A percentile compares a stretch with the other conserved stretches of the same genome.
phyloP scores from a whole-genome alignment of 2,113 vertebrate genomes.

The Mus musculus region GRCm39 chr13:16026001-16026500 shows the following conservation, averaged over 20 bases:
- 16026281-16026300: background rate
- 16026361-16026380: background rate
- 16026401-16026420: background rate
- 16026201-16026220: background rate
- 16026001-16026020: background rate
- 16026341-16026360: background rate
- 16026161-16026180: background rate
- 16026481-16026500: background rate
- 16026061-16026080: background rate
- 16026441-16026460: background rate
- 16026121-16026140: background rate
- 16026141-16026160: background rate
- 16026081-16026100: background rate
- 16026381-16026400: background rate
- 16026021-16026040: background rate
- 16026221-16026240: background rate
- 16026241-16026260: background rate
- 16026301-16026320: accelerated
- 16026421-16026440: background rate
- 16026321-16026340: background rate
- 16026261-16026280: background rate
- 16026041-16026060: background rate
- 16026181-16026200: background rate
- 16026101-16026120: background rate
- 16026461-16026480: background rate